A percentile compares a stretch with the other conserved stretches of the same genome.
phyloP scores from a whole-genome alignment of 64 coral and sea anemone species.

The Montipora efflorescens region DNA sequence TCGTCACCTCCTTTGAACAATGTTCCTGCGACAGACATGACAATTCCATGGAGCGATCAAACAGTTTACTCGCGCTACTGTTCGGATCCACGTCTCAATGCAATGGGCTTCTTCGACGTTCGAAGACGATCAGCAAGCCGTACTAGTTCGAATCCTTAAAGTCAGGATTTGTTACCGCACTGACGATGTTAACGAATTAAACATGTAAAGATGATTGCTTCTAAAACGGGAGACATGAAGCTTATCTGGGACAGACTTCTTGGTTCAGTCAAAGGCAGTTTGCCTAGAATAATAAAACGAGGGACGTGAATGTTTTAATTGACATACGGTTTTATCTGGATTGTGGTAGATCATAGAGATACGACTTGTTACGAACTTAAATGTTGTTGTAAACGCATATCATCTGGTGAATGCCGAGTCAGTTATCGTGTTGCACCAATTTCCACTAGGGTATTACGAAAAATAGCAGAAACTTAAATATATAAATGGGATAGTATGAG shows the following conservation, averaged over 20 bases:
- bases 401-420: no score
- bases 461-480: no score
- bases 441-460: no score
- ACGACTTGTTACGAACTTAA: no score
- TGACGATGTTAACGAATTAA: not conserved
- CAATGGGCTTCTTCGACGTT: slow-evolving; percentile 66
- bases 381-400: not conserved
- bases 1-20: slow-evolving; percentile 49
- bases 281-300: not conserved
- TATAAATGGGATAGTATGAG: no score
- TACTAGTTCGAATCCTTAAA: slow-evolving; percentile 15
- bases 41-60: slow-evolving; percentile 64
- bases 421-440: no score
- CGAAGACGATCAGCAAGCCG: not conserved
- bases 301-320: not conserved
- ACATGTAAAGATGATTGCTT: not conserved
- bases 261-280: no score
- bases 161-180: not conserved
- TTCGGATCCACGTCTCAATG: slow-evolving; percentile 58
- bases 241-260: not conserved
- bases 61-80: slow-evolving; percentile 60
- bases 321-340: not conserved
- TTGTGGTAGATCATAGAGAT: not conserved
- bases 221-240: not conserved
- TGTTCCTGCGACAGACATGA: slow-evolving; percentile 22